These are phyloP conservation scores for Pilophorus perplexus DNA, from an alignment of 2,888 invertebrate species.

Conservation along the genomic window DNA sequence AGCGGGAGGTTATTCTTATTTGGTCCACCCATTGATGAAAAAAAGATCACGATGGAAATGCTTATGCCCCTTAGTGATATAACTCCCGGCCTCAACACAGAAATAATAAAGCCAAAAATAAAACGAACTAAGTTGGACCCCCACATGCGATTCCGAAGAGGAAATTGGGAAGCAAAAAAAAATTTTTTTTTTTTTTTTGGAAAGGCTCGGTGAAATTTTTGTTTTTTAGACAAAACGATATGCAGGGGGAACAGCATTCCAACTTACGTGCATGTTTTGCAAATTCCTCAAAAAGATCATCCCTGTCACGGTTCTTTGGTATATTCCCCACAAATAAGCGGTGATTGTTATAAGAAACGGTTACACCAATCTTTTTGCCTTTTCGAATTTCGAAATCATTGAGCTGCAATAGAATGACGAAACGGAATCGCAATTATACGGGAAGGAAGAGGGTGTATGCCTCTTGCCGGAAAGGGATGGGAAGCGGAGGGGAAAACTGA, in stretches of 20 bases:
- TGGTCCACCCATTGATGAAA: too few relatives aligned
- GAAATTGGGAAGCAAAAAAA: slow-evolving; percentile 9
- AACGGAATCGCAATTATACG: slow-evolving; percentile 42
- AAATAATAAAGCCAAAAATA: too few relatives aligned
- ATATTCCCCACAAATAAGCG: slow-evolving; percentile 99
- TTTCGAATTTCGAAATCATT: slow-evolving; percentile 99
- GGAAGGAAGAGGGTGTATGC: slow-evolving; percentile 47
- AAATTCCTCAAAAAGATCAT: slow-evolving; percentile 99
- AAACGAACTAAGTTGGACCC: slow-evolving; percentile 38
- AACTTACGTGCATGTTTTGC: slow-evolving; percentile 99
- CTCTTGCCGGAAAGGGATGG: slow-evolving; percentile 45
- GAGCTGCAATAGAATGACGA: slow-evolving; percentile 88
- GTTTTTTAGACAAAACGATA: slow-evolving; percentile 12
- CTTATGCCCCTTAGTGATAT: too few relatives aligned
- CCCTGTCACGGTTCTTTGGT: slow-evolving; percentile 99
- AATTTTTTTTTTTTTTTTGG: background rate
- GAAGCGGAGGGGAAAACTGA: slow-evolving; percentile 33
- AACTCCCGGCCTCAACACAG: too few relatives aligned
- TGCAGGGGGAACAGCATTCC: slow-evolving; percentile 56
- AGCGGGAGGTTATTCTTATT: too few relatives aligned
- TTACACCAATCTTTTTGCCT: slow-evolving; percentile 99
- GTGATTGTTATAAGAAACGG: slow-evolving; percentile 99
- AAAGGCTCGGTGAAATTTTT: too few relatives aligned
- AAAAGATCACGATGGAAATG: too few relatives aligned
- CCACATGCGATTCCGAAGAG: slow-evolving; percentile 45